Evolutionary conservation across 2,888 invertebrate genomes (phyloP).

Genomic region (Pseudococcus jackbeardsleyi): DNA sequence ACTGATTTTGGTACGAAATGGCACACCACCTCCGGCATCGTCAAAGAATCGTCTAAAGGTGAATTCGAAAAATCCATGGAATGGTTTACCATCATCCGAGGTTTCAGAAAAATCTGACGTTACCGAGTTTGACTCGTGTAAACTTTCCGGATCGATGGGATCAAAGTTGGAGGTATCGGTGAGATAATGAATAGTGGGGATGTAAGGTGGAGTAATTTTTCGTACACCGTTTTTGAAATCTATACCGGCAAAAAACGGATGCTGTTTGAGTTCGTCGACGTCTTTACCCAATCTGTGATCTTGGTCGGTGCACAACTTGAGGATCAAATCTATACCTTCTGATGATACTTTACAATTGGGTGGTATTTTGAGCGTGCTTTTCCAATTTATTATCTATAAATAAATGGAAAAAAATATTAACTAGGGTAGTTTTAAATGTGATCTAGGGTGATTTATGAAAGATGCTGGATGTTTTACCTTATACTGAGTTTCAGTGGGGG

Average conservation of each 20-base stretch:
- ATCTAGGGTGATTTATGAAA: conserved; percentile 72
- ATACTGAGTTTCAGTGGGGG: conserved; percentile 95
- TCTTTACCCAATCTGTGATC: conserved; percentile 91
- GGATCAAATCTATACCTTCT: conserved; percentile 89
- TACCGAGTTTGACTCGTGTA: conserved; percentile 82
- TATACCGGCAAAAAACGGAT: conserved; percentile 91
- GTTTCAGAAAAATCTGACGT: conserved; percentile 88
- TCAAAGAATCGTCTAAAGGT: conserved; percentile 99
- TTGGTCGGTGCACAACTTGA: conserved; percentile 89
- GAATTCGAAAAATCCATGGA: conserved; percentile 99
- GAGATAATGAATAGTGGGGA: conserved; percentile 92
- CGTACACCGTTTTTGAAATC: conserved; percentile 92
- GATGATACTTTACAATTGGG: conserved; percentile 86
- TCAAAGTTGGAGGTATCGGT: conserved; percentile 99
- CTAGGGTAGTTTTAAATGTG: not conserved
- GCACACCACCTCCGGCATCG: conserved; percentile 78
- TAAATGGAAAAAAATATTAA: conserved; percentile 72
- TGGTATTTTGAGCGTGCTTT: conserved; percentile 91
- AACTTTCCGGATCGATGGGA: conserved; percentile 90
- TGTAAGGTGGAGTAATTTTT: conserved; percentile 89
- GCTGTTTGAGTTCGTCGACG: conserved; percentile 92
- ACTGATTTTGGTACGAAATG: conserved; percentile 83
- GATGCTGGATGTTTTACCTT: conserved; percentile 77
- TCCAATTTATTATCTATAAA: conserved; percentile 94
- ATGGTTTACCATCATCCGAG: conserved; percentile 83